phyloP scores from a whole-genome alignment of 2,797 vertebrate species.

The Gymnoscopelus braueri region DNA sequence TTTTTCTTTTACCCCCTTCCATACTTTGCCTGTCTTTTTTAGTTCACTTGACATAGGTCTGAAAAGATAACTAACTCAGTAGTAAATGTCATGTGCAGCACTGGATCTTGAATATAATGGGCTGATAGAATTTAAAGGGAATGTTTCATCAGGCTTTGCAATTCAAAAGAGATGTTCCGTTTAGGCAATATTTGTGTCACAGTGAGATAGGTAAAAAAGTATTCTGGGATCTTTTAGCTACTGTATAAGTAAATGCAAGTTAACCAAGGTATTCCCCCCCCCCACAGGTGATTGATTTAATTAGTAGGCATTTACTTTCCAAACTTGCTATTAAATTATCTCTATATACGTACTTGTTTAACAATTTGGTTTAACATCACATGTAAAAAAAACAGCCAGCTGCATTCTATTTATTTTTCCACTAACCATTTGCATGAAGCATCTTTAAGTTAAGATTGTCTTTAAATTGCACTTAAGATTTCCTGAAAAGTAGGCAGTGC shows the following conservation, averaged over 20 bases:
- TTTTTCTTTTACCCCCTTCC: not conserved
- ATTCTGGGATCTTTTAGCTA: not conserved
- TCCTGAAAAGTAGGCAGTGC: no score
- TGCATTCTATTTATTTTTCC: no score
- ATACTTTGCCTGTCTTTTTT: not conserved
- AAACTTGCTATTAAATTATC: no score
- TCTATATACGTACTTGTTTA: no score
- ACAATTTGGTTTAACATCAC: no score
- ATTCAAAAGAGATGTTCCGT: not conserved
- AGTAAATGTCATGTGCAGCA: slow-evolving; percentile 6
- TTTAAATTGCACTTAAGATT: no score
- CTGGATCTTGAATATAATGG: not conserved
- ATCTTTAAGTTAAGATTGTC: no score
- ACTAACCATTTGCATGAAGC: no score
- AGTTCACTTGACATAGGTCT: not conserved
- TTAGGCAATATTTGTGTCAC: not conserved
- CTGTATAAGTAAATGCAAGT: slow-evolving; percentile 1
- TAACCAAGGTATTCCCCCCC: not conserved
- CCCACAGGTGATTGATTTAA: no score
- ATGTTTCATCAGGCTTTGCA: not conserved
- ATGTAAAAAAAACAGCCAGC: no score
- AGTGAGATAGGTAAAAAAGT: not conserved
- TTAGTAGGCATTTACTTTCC: no score
- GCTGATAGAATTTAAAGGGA: not conserved
- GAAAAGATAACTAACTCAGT: slow-evolving; percentile 4